Evolutionary conservation across 2,797 vertebrate genomes (phyloP).

Genomic region (Sebastes oblongus): DNA sequence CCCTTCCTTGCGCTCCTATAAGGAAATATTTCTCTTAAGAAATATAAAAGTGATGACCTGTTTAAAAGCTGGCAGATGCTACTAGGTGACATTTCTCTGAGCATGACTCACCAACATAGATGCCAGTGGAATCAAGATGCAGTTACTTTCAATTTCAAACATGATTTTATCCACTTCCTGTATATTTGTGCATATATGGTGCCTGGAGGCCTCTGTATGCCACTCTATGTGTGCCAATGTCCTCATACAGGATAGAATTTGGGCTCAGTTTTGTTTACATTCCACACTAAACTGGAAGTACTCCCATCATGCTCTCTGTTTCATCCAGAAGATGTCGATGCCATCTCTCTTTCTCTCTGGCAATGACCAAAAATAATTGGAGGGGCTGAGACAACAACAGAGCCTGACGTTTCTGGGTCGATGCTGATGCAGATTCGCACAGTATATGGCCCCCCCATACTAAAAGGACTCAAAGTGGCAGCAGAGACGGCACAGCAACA

Average conservation of each 20-base stretch:
- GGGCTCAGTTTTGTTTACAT: slow-evolving; percentile 2
- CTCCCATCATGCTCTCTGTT: slow-evolving; percentile 33
- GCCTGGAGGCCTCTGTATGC: not conserved
- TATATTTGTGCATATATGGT: not conserved
- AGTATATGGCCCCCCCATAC: slow-evolving; percentile 20
- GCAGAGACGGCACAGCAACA: slow-evolving; percentile 26
- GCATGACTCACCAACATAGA: not conserved
- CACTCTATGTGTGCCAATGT: not conserved
- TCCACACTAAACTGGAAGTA: not conserved
- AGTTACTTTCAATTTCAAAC: slow-evolving; percentile 4
- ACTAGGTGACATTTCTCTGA: not conserved
- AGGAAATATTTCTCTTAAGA: not conserved
- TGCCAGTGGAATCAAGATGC: not conserved
- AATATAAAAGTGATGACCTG: not conserved
- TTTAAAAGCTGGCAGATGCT: not conserved
- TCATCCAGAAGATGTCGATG: slow-evolving; percentile 7
- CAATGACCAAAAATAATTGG: slow-evolving; percentile 60
- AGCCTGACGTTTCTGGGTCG: slow-evolving; percentile 71
- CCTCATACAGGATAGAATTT: not conserved
- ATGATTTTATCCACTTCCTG: slow-evolving; percentile 5
- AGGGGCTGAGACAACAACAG: slow-evolving; percentile 53
- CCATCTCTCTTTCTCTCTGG: slow-evolving; percentile 21
- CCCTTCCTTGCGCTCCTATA: not conserved
- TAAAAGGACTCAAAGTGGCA: slow-evolving; percentile 17
- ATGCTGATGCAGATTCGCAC: slow-evolving; percentile 33